Base-by-base conservation (phyloP, 2,113 vertebrate species). In the Athene noctua region DNA sequence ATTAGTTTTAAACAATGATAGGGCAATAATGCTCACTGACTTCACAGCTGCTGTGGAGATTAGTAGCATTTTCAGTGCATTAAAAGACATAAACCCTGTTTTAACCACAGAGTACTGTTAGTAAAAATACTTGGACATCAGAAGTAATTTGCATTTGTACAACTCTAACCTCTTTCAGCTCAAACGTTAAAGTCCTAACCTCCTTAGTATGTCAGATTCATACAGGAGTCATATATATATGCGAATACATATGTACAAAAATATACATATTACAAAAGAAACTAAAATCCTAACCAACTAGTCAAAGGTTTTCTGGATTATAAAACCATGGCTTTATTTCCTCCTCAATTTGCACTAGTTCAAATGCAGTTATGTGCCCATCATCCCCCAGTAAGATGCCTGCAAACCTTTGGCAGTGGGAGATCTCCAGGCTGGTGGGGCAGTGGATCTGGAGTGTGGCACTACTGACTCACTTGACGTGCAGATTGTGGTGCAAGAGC, bases 401-500 rank as follows among this genome's bases (percentile, higher is more conserved):
- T 44, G 20, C 32, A 46, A 49, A 63, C 13, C 25, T 59, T 19
- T 51, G 34, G 13, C 81, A 20, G 66, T 30, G 14, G 15, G 47
- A 67, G 13, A 70, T 30, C 51, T 44, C 38, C 59, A 73, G 19
- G 38, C 32, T 74, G 51, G 34, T 40, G 36, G 19, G 30, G 18
- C 36, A 83, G 61, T 26, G n/a, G 15, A 51, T 47, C 40, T 77
- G 36, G 21, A 83, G 10, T 14, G 4, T 5, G 21, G 63, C 34
- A 44, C 5, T 72, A 4, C 15, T 52, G 83, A 36, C n/a, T 49
- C 2, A 0, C 58, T 36, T 32, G 51, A 42, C 6, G 7, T 27
- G 27, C 57, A 22, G 38, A 15, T 23, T 66, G 34, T 0, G 0
- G 44, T 42, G 46, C 15, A 66, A 79, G 47, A 40, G 7, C 22